phyloP scores from a whole-genome alignment of 2,888 invertebrate species.

The Octonoba sinensis region DNA sequence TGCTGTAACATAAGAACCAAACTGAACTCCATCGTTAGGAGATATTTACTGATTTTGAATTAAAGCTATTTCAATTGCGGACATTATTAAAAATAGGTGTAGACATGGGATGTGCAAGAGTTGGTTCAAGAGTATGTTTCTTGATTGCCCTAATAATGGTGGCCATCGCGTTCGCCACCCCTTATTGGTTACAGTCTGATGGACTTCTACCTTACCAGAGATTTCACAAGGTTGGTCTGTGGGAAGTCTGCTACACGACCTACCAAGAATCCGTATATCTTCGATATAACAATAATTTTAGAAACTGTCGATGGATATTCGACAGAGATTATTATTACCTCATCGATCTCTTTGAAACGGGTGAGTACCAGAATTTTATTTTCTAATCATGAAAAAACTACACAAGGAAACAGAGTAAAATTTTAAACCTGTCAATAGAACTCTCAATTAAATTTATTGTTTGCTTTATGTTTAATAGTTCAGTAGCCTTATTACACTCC shows the following conservation, averaged over 20 bases:
- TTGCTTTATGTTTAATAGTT: no score
- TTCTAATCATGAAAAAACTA: neutral
- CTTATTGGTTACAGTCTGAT: conserved; percentile 95
- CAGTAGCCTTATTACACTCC: no score
- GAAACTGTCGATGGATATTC: conserved; percentile 97
- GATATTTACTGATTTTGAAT: neutral
- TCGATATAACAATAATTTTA: conserved; percentile 85
- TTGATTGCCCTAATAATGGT: conserved; percentile 82
- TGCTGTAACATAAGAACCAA: neutral
- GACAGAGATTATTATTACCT: conserved; percentile 71
- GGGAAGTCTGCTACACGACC: conserved; percentile 95
- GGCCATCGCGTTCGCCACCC: conserved; percentile 90
- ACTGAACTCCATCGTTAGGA: neutral
- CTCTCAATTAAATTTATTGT: no score
- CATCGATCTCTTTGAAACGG: conserved; percentile 65
- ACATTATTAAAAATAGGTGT: no score
- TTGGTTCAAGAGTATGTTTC: conserved; percentile 28
- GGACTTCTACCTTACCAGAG: conserved; percentile 80
- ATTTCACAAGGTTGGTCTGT: conserved; percentile 88
- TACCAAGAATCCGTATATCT: conserved; percentile 86
- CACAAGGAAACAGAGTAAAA: no score
- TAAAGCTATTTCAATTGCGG: no score
- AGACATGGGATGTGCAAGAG: conserved; percentile 40
- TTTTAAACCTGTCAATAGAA: no score
- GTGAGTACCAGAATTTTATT: conserved; percentile 27